Evolutionary conservation across 1,140 invertebrate genomes (phyloP).

Genomic region (Panagrolaimus sp.): DNA sequence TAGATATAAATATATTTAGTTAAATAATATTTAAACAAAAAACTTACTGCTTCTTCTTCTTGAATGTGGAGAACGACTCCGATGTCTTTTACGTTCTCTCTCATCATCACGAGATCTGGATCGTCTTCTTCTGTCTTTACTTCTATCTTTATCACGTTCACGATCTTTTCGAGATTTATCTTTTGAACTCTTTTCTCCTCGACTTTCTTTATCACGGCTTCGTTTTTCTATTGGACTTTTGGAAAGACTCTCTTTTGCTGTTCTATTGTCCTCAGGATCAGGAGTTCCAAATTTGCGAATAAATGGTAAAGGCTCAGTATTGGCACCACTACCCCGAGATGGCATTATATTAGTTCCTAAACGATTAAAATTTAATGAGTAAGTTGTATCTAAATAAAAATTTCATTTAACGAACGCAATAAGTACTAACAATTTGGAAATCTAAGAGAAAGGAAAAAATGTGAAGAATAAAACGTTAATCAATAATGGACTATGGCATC

Average conservation of each 20-base stretch:
- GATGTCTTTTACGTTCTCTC: conserved; percentile 7
- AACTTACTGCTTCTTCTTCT: conserved; percentile 1
- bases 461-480: no score
- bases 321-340: neutral
- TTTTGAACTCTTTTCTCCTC: no score
- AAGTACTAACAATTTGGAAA: no score
- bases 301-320: conserved; percentile 10
- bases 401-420: no score
- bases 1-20: no score
- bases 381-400: no score
- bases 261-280: neutral
- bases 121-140: conserved; percentile 2
- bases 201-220: neutral
- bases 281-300: neutral
- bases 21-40: neutral
- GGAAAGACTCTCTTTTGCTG: neutral
- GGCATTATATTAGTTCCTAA: neutral
- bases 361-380: no score
- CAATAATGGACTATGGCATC: no score
- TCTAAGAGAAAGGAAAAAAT: no score
- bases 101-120: neutral
- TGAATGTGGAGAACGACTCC: neutral
- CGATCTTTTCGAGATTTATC: neutral
- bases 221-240: neutral
- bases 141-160: neutral